phyloP scores from a whole-genome alignment of 1,140 invertebrate genomes.

The Acromyrmex echinatior region DNA sequence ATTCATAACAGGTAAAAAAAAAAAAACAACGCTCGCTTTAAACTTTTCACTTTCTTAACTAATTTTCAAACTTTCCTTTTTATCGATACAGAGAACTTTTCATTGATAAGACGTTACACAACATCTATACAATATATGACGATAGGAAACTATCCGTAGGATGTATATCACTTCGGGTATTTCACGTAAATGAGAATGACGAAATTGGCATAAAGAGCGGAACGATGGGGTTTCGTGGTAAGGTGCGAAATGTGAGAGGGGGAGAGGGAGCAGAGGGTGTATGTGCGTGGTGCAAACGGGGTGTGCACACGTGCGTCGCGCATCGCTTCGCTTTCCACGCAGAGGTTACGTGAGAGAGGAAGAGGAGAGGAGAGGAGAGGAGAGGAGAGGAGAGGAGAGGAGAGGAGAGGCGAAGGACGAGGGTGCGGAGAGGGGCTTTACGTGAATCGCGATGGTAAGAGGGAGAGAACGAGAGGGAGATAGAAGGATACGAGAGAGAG shows the following conservation, averaged over 20 bases:
- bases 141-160: neutral
- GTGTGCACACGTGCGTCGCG: conserved; percentile 75
- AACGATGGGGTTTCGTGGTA: conserved; percentile 61
- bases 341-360: conserved; percentile 42
- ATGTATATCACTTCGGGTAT: neutral
- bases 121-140: neutral
- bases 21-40: neutral
- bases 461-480: conserved; percentile 39
- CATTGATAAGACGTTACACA: neutral
- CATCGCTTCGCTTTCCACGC: conserved; percentile 65
- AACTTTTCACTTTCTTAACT: neutral
- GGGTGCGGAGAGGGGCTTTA: conserved; percentile 43
- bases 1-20: neutral
- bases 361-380: conserved; percentile 44
- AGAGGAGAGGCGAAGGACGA: conserved; percentile 51
- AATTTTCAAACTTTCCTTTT: neutral
- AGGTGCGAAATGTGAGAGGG: conserved; percentile 20
- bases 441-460: conserved; percentile 61
- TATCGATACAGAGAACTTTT: neutral
- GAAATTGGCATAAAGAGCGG: conserved; percentile 67
- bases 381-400: conserved; percentile 37
- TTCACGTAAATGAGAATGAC: conserved; percentile 52
- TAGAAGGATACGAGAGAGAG: conserved; percentile 6
- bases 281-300: conserved; percentile 66
- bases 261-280: neutral